Base-by-base conservation (phyloP, 2,797 vertebrate species). In the Protonibea diacanthus region DNA sequence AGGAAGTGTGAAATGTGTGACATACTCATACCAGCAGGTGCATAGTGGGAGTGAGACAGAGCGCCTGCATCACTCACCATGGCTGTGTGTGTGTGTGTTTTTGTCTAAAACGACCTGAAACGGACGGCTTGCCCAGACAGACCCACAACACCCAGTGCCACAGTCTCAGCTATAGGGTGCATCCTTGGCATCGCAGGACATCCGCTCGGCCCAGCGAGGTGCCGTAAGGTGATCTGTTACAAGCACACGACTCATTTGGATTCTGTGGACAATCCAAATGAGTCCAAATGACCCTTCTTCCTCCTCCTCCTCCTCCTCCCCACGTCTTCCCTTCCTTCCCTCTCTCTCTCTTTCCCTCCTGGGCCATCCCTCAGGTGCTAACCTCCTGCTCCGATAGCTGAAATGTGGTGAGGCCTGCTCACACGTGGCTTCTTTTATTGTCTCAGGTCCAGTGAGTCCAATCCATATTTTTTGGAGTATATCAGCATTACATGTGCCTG, bases 241-340 rank as follows among this genome's bases (percentile, higher is more conserved):
- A 92, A 93, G 89, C 92, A 92, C 91, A 93, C 0, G 61, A 78
- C 86, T 90, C 84, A 53, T 93, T 90, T 86, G 87, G 89, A 90
- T 87, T 86, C 70, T 47, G 38, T 42, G 68, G 77, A 86, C 67
- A 51, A 74, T 89, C 89, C 86, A 87, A 86, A 90, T 42, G 61
- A 83, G 71, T 82, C 81, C 74, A 67, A 83, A 83, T 44, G 59
- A 77, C 81, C 76, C 49, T 64, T 25, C 12, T 23, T 47, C 10
- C 18, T 15, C 42, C 14, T 14, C 18, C 42, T 25, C 10, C 33
- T 47, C 8, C 18, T 15, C 42, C 12, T 14, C 23, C 42, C 13
- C 33, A 8, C 7, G 0, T 15, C 44, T 65, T 18, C 17, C 21
- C 40, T 18, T 13, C 23, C 42, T 14, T 40, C 7, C 18, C 55